These are phyloP conservation scores for Cremastinae sp. DNA, from an alignment of 2,888 invertebrate genomes.

Conservation along the genomic window DNA sequence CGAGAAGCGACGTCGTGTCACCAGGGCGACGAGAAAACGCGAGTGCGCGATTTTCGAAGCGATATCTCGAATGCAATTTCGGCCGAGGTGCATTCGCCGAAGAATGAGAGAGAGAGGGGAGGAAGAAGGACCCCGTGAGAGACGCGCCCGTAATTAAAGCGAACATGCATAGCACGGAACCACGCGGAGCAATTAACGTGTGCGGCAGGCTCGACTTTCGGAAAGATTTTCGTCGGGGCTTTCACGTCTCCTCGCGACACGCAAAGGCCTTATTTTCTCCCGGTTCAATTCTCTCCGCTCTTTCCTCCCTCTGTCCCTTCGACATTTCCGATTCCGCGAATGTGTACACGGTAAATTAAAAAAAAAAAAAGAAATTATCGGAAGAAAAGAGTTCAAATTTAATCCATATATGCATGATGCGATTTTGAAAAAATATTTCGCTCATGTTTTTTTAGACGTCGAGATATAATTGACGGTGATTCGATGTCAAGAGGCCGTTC, in stretches of 20 bases:
- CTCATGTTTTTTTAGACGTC: slow-evolving; percentile 10
- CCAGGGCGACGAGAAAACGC: slow-evolving; percentile 57
- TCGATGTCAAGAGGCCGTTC: slow-evolving; percentile 28
- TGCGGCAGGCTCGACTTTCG: slow-evolving; percentile 59
- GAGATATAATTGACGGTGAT: slow-evolving; percentile 49
- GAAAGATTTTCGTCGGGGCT: slow-evolving; percentile 59
- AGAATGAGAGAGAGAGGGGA: slow-evolving; percentile 1
- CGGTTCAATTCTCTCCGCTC: slow-evolving; percentile 14
- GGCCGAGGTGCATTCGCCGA: slow-evolving; percentile 25
- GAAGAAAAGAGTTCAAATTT: no score
- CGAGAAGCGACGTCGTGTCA: slow-evolving; percentile 44
- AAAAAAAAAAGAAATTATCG: neutral
- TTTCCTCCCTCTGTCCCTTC: slow-evolving; percentile 19
- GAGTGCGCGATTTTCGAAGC: slow-evolving; percentile 56
- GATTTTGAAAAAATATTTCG: no score
- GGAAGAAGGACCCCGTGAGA: slow-evolving; percentile 46
- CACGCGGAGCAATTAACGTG: slow-evolving; percentile 62
- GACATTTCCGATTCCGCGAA: slow-evolving; percentile 15
- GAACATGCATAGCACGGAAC: slow-evolving; percentile 59
- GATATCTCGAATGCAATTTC: slow-evolving; percentile 64
- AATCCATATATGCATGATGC: no score
- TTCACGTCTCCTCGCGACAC: slow-evolving; percentile 57
- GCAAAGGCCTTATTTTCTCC: slow-evolving; percentile 54
- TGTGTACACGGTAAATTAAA: slow-evolving; percentile 1
- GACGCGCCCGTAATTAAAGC: slow-evolving; percentile 61